Base-by-base conservation (phyloP, 1,140 invertebrate genomes). In the Dendrolimus punctatus region DNA sequence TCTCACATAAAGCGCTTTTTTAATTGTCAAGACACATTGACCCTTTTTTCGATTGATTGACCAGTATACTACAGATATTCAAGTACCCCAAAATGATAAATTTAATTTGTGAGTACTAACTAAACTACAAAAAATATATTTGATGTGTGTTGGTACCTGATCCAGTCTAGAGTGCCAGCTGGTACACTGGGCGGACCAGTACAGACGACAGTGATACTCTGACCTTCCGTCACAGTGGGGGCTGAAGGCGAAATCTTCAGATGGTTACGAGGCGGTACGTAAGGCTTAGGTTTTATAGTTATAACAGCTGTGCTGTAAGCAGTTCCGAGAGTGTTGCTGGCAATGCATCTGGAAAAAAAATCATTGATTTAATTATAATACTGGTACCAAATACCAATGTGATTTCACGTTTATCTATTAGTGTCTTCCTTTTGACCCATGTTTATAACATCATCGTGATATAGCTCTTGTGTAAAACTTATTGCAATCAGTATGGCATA, bases 151-250 rank as follows among this genome's bases (percentile, higher is more conserved):
- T 55, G 43, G 66, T 60, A 87, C 85, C 85, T 80, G 46, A 76
- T 53, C 85, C 85, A 87, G 42, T 77, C 71, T n/a, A 87, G 78
- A 8, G 73, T 62, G n/a, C 75, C 77, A 43, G 75, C 56, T 2
- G 76, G 75, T 6, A 87, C 66, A 8, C 62, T 75, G 2, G 67
- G 50, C 3, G 76, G 71, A 6, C 73, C 77, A 9, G 81, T 79
- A 46, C 85, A 87, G 0, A 72, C 71, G 2, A 87, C 55, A 0
- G 62, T 68, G 4, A 68, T 70, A 46, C 65, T 75, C 49, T 79
- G 71, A 4, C 85, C 85, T 49, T 87, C 82, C 38, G 62, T 58
- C 0, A 87, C 53, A 8, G 61, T 68, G 0, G 74, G 70, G 0
- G 74, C 54, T 2, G 50, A 8, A 0, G 71, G 64, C 4, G 71